These are phyloP conservation scores for Delia radicum DNA, from an alignment of 1,140 invertebrate species.

Conservation along the genomic window DNA sequence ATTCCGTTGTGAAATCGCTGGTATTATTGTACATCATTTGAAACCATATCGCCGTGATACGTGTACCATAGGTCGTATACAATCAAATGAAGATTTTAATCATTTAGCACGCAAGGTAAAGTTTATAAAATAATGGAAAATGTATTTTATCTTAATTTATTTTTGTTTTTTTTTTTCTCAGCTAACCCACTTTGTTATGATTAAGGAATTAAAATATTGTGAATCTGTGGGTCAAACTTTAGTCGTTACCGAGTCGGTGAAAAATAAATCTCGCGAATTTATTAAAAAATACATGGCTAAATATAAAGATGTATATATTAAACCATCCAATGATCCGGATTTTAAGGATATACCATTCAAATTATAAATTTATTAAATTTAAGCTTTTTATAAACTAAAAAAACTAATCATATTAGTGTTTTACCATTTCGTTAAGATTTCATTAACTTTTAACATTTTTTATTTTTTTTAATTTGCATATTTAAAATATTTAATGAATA, in stretches of 20 bases:
- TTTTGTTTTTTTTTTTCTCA: constrained; percentile 54
- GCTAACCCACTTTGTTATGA: constrained; percentile 95
- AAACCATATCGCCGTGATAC: constrained; percentile 81
- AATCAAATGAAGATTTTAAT: constrained; percentile 91
- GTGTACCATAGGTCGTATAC: constrained; percentile 83
- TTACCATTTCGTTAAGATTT: no score
- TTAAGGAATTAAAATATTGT: constrained; percentile 93
- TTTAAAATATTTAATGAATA: no score
- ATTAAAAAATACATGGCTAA: constrained; percentile 95
- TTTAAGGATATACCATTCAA: constrained; percentile 33
- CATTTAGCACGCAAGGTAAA: constrained; percentile 91
- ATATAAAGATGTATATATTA: constrained; percentile 64
- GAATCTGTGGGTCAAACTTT: constrained; percentile 78
- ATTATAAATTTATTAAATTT: constrained; percentile 9
- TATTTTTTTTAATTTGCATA: no score
- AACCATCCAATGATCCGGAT: constrained; percentile 38
- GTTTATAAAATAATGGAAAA: constrained; percentile 6
- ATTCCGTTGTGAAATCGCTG: constrained; percentile 86
- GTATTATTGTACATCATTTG: constrained; percentile 84
- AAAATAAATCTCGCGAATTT: constrained; percentile 91
- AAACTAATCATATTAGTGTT: no score
- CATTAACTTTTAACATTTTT: no score
- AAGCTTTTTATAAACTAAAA: no score
- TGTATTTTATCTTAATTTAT: background rate
- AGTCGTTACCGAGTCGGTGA: constrained; percentile 88